These are phyloP conservation scores for Koerneria pararmatus DNA, from an alignment of 2,888 invertebrate species.

Conservation along the genomic window DNA sequence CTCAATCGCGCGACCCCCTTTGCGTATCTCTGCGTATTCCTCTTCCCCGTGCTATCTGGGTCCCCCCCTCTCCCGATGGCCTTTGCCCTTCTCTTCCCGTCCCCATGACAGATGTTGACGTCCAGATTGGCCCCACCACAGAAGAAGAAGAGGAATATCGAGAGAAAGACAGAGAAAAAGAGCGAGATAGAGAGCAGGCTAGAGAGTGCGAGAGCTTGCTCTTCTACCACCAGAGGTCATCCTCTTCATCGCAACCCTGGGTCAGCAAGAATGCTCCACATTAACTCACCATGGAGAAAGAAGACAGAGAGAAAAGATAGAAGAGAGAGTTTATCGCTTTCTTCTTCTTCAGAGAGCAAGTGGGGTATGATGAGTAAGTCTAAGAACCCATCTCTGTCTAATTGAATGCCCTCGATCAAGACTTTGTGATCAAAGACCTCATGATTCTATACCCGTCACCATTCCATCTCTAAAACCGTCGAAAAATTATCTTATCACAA, in stretches of 20 bases:
- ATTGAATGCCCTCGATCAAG: too few relatives aligned
- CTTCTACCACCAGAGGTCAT: slow-evolving; percentile 13
- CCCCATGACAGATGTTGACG: neutral
- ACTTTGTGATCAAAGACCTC: too few relatives aligned
- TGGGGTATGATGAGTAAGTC: slow-evolving; percentile 17
- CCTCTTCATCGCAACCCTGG: too few relatives aligned
- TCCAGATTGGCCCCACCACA: neutral
- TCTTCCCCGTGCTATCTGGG: too few relatives aligned
- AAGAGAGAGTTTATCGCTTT: slow-evolving; percentile 22
- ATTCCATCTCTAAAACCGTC: too few relatives aligned
- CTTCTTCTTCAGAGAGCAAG: slow-evolving; percentile 26
- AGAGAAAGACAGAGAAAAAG: slow-evolving; percentile 14
- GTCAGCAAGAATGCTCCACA: too few relatives aligned
- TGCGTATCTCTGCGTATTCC: neutral
- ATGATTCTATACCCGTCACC: too few relatives aligned
- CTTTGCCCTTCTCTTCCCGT: too few relatives aligned
- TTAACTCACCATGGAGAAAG: neutral
- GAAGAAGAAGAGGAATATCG: neutral
- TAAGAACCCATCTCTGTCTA: too few relatives aligned
- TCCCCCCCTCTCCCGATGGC: too few relatives aligned
- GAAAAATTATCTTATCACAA: too few relatives aligned
- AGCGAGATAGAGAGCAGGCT: slow-evolving; percentile 1
- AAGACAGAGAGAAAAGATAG: slow-evolving; percentile 12
- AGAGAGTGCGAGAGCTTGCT: neutral
- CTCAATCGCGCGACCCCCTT: neutral